A percentile compares a stretch with the other conserved stretches of the same genome.
These are phyloP conservation scores for Anguilla japonica DNA, from an alignment of 2,113 vertebrate species.

Conservation along the genomic window DNA sequence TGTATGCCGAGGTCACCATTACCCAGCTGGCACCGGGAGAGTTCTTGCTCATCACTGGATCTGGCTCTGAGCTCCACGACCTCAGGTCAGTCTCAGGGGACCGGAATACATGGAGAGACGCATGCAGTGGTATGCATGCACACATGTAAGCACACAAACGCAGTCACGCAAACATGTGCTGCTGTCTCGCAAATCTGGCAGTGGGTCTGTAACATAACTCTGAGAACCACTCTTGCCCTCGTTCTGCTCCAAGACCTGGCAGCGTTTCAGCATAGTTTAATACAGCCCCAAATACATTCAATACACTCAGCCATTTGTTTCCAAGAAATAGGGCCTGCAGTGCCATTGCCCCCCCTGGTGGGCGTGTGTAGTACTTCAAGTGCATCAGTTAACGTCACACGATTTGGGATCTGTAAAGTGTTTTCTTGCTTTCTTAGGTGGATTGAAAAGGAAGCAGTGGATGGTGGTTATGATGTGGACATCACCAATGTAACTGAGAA, in stretches of 20 bases:
- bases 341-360: slow-evolving; percentile 42
- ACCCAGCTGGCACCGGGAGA: slow-evolving; percentile 81
- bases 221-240: slow-evolving; percentile 17
- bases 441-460: slow-evolving; percentile 78
- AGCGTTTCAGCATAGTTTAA: slow-evolving; percentile 8
- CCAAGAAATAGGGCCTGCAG: background rate
- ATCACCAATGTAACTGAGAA: slow-evolving; percentile 86
- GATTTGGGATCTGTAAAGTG: background rate
- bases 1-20: slow-evolving; percentile 91
- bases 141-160: background rate
- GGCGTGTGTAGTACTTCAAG: background rate
- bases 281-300: background rate
- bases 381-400: background rate
- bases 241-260: slow-evolving; percentile 49
- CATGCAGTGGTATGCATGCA: background rate
- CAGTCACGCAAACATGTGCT: background rate
- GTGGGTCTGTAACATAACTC: background rate
- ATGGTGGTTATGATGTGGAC: slow-evolving; percentile 74
- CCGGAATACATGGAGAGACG: background rate
- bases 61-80: slow-evolving; percentile 92
- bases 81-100: slow-evolving; percentile 74
- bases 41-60: slow-evolving; percentile 91
- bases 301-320: background rate
- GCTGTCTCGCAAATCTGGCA: background rate
- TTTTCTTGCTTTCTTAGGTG: slow-evolving; percentile 70